These are phyloP conservation scores for Metacarcinus magister DNA, from an alignment of 2,888 invertebrate species.

Conservation along the genomic window DNA sequence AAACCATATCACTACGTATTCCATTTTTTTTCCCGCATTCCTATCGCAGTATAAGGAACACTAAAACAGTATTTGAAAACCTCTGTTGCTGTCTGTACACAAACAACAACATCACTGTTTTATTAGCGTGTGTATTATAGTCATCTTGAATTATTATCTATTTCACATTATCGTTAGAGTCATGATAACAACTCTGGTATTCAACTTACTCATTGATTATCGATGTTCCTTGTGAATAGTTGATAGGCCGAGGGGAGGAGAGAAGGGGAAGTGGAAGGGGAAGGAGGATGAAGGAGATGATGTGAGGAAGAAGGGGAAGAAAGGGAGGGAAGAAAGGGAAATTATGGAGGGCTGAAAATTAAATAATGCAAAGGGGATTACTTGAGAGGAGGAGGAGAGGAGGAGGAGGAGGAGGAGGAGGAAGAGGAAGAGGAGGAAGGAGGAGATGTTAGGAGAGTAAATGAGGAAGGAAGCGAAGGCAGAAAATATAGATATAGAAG, in stretches of 20 bases:
- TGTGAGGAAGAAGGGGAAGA: not conserved
- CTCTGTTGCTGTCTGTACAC: not conserved
- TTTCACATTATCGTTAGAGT: not conserved
- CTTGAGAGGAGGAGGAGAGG: not conserved
- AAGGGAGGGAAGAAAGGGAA: not conserved
- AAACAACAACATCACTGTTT: no score
- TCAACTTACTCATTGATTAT: not conserved
- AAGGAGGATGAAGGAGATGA: constrained; percentile 4
- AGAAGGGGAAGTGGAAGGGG: not conserved
- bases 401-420: not conserved
- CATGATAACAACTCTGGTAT: not conserved
- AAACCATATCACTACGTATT: not conserved
- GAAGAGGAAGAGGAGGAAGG: not conserved
- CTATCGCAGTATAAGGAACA: not conserved
- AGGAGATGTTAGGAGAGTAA: not conserved
- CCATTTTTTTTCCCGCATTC: not conserved
- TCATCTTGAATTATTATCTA: not conserved
- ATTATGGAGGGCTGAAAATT: not conserved
- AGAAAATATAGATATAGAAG: not conserved
- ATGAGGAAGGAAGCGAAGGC: not conserved
- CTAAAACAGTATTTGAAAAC: not conserved
- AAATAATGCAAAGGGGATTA: constrained; percentile 18
- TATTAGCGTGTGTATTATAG: no score
- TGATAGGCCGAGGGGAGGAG: not conserved
- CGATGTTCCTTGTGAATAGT: not conserved